A percentile compares a stretch with the other conserved stretches of the same genome.
Conservation (phyloP, 2,113 vertebrate genomes). For the Thryonomys swinderianus region DNA sequence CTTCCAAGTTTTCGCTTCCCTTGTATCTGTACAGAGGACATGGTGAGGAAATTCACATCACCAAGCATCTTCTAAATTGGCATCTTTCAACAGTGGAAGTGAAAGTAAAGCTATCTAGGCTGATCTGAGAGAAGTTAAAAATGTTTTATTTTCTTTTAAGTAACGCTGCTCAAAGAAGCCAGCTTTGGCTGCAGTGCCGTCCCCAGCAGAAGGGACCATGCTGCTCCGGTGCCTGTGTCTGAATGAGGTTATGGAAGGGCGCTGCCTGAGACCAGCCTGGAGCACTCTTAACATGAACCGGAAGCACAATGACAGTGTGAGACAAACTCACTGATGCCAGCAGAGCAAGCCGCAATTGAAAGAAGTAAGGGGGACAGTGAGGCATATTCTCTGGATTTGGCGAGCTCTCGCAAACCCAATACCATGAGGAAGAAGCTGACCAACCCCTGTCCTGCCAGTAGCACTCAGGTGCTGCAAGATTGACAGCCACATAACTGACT, state of each 20-base stretch:
- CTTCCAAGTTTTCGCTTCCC: neutral
- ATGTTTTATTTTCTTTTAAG: conserved; percentile 71
- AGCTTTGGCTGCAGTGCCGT: conserved; percentile 68
- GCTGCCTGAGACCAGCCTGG: neutral
- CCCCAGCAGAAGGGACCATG: conserved; percentile 60
- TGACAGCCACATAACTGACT: neutral
- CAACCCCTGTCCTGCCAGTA: neutral
- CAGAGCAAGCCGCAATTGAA: conserved; percentile 65
- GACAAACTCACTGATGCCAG: conserved; percentile 19
- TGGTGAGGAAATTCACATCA: neutral
- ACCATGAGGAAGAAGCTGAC: neutral
- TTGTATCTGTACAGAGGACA: neutral
- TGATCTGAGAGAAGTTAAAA: conserved; percentile 70
- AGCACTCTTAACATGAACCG: no score
- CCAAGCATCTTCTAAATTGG: conserved; percentile 48
- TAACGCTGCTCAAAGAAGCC: conserved; percentile 67
- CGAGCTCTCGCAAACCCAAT: neutral
- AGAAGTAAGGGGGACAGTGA: conserved; percentile 51
- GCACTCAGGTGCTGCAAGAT: neutral
- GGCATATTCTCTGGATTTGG: conserved; percentile 32
- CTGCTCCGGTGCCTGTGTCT: conserved; percentile 67
- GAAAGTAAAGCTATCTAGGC: conserved; percentile 72
- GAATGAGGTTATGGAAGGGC: conserved; percentile 67
- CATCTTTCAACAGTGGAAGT: conserved; percentile 59
- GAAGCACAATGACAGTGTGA: conserved; percentile 40